These are phyloP conservation scores for Latrodectus hesperus DNA, from an alignment of 2,888 invertebrate species.

Conservation along the genomic window DNA sequence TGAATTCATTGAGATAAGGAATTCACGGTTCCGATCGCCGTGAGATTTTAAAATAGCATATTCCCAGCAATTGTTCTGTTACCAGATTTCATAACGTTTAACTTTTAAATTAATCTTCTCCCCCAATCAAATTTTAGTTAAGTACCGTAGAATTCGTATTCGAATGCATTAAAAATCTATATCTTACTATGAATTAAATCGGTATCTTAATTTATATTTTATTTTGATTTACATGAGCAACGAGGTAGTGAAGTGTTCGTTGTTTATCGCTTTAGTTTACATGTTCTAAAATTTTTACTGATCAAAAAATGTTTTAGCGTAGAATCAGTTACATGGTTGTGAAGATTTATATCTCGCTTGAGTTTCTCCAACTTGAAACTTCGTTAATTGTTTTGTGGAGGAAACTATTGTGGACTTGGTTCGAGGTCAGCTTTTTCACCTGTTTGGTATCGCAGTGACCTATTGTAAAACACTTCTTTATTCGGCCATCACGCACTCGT, in stretches of 20 bases:
- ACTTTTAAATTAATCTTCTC: too few relatives aligned
- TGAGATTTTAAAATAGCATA: too few relatives aligned
- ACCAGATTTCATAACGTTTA: too few relatives aligned
- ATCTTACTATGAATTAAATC: too few relatives aligned
- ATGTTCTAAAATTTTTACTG: not conserved
- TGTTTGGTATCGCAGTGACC: constrained; percentile 60
- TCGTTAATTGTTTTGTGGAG: not conserved
- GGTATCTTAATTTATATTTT: too few relatives aligned
- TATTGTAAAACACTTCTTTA: constrained; percentile 25
- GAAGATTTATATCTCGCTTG: not conserved
- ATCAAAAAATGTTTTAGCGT: not conserved
- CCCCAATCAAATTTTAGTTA: too few relatives aligned
- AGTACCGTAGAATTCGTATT: too few relatives aligned
- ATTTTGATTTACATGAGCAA: too few relatives aligned
- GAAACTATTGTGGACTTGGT: not conserved
- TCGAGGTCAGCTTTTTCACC: constrained; percentile 37
- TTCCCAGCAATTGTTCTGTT: too few relatives aligned
- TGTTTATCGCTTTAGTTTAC: not conserved
- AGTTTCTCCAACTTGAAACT: not conserved
- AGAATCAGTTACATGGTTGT: not conserved
- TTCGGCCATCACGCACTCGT: constrained; percentile 40
- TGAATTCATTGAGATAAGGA: too few relatives aligned
- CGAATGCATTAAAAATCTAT: too few relatives aligned
- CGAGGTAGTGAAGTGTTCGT: not conserved
- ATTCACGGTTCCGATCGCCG: too few relatives aligned